phyloP scores from a whole-genome alignment of 2,888 invertebrate species.

The Philopedon plagiatum region DNA sequence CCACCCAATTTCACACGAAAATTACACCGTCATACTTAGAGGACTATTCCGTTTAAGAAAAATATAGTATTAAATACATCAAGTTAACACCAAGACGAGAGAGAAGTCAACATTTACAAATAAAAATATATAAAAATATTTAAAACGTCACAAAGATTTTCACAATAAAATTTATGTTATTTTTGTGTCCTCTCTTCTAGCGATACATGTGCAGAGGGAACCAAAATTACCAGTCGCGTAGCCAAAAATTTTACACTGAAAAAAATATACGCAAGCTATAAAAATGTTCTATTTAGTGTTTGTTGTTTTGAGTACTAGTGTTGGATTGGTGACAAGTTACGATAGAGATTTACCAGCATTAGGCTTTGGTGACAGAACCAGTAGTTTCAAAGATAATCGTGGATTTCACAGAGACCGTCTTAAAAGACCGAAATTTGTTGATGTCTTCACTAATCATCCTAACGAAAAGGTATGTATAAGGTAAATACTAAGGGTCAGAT shows the following conservation, averaged over 20 bases:
- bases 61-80: slow-evolving; percentile 24
- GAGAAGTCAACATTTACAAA: background rate
- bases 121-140: background rate
- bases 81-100: slow-evolving; percentile 29
- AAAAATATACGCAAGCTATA: no score
- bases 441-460: slow-evolving; percentile 5
- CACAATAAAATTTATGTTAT: no score
- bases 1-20: slow-evolving; percentile 31
- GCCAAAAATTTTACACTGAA: no score
- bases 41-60: slow-evolving; percentile 9
- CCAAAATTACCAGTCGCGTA: no score
- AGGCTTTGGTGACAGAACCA: background rate
- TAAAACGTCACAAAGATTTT: no score
- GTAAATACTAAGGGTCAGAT: no score
- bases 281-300: background rate
- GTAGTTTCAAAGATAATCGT: background rate
- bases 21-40: slow-evolving; percentile 8
- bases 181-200: no score
- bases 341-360: background rate
- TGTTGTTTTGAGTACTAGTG: background rate
- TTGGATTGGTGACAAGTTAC: background rate
- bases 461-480: background rate
- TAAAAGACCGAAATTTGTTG: background rate
- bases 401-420: background rate
- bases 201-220: no score